Base-by-base conservation (phyloP, 2,113 vertebrate genomes). In the Pygoscelis adeliae region DNA sequence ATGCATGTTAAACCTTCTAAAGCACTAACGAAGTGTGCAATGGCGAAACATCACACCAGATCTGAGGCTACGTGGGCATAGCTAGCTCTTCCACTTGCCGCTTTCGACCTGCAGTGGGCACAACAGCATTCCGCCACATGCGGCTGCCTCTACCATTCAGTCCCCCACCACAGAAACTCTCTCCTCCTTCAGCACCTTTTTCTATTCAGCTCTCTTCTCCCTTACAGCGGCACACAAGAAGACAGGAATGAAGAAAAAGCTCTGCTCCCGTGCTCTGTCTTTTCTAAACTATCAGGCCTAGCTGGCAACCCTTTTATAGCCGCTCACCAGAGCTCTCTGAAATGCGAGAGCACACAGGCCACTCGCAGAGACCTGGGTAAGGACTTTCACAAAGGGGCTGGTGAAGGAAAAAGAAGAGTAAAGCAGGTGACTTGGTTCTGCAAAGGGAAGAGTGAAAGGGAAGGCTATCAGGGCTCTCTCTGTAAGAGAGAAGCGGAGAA, bases 121-220 rank as follows among this genome's bases (percentile, higher is more conserved):
- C 50, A 85, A 23, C 30, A 69, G 62, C 1, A 0, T 14, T 88
- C 14, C 58, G 29, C 19, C 0, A 6, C 21, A 36, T 0, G 1
- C 0, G 0, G 34, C 65, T 77, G 59, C n/a, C 77, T 69, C 67
- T 3, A 4, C 38, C 38, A 44, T 19, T 55, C 62, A 44, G 17
- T 50, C n/a, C 7, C 16, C n/a, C 11, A 34, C 11, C 58, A 69
- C 0, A 0, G 49, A 63, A 84, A 66, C n/a, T 18, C 17, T 56
- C 53, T 72, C 19, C 26, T 80, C 38, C 55, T 66, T 58, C 50
- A 56, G n/a, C 52, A 52, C 19, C 34, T 65, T 82, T n/a, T 91
- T 56, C 70, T 79, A 1, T 47, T 72, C 49, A 50, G 53, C 17
- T 52, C 7, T 77, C 69, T 87, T 74, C 44, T 86, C 34, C n/a